A percentile compares a stretch with the other conserved stretches of the same genome.
phyloP scores from a whole-genome alignment of 2,888 invertebrate species.

The Lomographa bimaculata region DNA sequence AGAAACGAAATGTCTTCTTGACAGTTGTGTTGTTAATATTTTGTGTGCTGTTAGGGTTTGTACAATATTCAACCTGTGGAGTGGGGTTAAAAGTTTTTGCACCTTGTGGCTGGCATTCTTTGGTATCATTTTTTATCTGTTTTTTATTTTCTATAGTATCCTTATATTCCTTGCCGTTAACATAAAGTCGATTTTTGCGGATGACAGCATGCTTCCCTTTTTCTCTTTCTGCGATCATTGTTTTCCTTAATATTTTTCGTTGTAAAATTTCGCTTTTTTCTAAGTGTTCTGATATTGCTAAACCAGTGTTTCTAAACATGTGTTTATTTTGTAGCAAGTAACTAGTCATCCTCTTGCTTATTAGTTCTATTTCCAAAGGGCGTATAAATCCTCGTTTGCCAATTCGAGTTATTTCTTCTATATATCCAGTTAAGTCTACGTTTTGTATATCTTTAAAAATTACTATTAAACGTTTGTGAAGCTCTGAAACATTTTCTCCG shows the following conservation, averaged over 20 bases:
- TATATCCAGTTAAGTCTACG: slow-evolving; percentile 3
- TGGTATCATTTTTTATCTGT: background rate
- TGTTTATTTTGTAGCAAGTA: slow-evolving; percentile 1
- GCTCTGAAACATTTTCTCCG: background rate
- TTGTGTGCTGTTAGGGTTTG: background rate
- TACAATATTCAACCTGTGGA: background rate
- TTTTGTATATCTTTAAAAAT: slow-evolving; percentile 3
- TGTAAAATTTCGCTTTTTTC: background rate
- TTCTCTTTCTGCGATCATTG: background rate
- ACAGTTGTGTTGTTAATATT: background rate
- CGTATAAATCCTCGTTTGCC: slow-evolving; percentile 2
- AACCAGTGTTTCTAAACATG: background rate
- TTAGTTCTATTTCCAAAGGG: slow-evolving; percentile 3
- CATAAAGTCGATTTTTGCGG: slow-evolving; percentile 2
- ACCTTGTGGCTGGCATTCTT: too few species aligned
- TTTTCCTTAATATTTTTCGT: background rate
- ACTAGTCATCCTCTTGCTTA: slow-evolving; percentile 6
- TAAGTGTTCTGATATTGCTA: slow-evolving; percentile 6
- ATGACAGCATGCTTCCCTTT: slow-evolving; percentile 8
- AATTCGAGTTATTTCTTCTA: slow-evolving; percentile 8
- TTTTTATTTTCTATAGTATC: background rate
- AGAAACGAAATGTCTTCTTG: slow-evolving; percentile 1
- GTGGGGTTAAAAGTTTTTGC: background rate
- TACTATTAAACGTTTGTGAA: background rate
- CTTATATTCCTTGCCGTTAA: slow-evolving; percentile 4